Evolutionary conservation across 1,140 invertebrate genomes (phyloP).

Genomic region (Sycophaga agraensis): DNA sequence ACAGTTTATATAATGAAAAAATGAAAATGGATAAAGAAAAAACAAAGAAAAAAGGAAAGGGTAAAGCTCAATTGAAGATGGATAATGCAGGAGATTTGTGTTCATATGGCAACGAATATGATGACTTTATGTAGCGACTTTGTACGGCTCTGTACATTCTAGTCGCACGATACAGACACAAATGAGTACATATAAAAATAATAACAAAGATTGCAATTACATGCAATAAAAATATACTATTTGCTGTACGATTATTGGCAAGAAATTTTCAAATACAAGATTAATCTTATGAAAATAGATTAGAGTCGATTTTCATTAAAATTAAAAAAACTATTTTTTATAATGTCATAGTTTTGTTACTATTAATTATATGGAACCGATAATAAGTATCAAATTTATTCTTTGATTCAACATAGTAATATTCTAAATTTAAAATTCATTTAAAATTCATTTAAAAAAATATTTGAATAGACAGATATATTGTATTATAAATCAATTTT

Average conservation of each 20-base stretch:
- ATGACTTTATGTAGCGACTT: constrained; percentile 70
- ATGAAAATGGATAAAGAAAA: constrained; percentile 78
- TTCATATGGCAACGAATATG: constrained; percentile 62
- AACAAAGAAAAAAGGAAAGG: constrained; percentile 73
- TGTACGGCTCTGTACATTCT: constrained; percentile 44
- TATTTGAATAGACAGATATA: neutral
- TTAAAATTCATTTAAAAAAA: neutral
- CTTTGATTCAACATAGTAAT: neutral
- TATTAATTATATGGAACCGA: constrained; percentile 11
- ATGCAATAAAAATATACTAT: neutral
- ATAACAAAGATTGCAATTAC: too few relatives aligned
- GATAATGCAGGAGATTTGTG: constrained; percentile 57
- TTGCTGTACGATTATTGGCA: constrained; percentile 9
- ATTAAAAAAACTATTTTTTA: neutral
- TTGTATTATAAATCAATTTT: neutral
- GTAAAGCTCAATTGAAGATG: constrained; percentile 77
- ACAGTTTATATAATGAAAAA: constrained; percentile 80
- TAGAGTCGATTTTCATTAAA: neutral
- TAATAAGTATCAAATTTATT: neutral
- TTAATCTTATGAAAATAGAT: constrained; percentile 8
- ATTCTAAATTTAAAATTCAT: neutral
- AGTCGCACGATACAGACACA: too few relatives aligned
- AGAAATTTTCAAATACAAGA: neutral
- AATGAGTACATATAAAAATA: too few relatives aligned
- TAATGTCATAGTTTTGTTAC: constrained; percentile 16